Base-by-base conservation (phyloP, 2,888 invertebrate species). In the Andrena camellia region DNA sequence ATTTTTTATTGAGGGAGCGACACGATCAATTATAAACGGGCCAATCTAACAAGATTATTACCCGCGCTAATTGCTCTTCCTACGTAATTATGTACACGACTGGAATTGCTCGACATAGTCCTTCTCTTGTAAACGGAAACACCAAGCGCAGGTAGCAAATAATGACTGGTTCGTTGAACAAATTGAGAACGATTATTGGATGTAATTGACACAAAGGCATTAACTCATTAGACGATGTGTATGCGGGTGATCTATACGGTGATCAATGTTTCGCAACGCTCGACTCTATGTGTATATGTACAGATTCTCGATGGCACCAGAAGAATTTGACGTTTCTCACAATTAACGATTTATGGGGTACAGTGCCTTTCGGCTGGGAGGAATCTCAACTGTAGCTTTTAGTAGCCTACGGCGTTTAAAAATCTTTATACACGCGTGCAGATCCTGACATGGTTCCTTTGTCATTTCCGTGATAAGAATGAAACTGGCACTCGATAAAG, bases 41-140 rank as follows among this genome's bases (percentile, higher is more conserved):
- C 72, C 57, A 35, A 29, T 60, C 33, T 20, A 6, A 70, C 26
- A 60, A 63, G 50, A 63, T 54, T 42, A 31, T 69, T 76, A 67
- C 60, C 67, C 67, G 57, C 64, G 26, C 13, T 69, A 33, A 48
- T 70, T 33, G 63, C 66, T 17, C 35, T 63, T 60, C 67, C 81
- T 79, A 85, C 80, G 81, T 75, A 81, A 81, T 85, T 87, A 86
- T 86, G 71, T 87, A 87, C 86, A 87, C 64, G 73, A 29, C 29
- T 74, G 54, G 62, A 35, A 74, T 70, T 71, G 48, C 23, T 81
- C 48, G 42, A 29, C 68, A 66, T 74, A 83, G 42, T 66, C 20
- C 23, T 35, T 64, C 26, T 80, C 31, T 52, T 26, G 31, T 50
- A 31, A 79, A 67, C 60, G 29, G 50, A 42, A 42, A 57, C 76